phyloP scores from a whole-genome alignment of 2,113 vertebrate genomes.

The Brachyhypopomus occidentalis region DNA sequence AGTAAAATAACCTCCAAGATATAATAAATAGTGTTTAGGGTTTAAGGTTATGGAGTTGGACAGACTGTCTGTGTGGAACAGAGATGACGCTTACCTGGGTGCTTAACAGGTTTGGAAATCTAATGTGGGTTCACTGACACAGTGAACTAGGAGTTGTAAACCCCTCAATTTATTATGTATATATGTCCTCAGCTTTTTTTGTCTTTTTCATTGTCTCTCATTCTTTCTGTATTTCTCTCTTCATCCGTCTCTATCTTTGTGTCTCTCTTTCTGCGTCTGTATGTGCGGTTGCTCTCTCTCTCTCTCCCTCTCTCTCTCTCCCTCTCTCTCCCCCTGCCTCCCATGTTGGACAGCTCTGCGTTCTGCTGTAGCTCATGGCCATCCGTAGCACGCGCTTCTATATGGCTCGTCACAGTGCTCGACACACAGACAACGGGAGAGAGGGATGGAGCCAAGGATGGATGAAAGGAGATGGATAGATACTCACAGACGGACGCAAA shows the following conservation, averaged over 20 bases:
- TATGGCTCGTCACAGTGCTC: conserved; percentile 28
- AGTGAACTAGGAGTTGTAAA: background rate
- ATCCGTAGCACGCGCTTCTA: conserved; percentile 37
- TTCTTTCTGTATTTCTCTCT: background rate
- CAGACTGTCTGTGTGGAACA: background rate
- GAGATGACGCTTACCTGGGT: background rate
- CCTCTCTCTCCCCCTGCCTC: background rate
- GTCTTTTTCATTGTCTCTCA: background rate
- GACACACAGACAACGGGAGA: conserved; percentile 20
- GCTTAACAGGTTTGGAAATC: background rate
- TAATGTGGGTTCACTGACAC: background rate
- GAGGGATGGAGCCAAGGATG: background rate
- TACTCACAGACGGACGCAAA: background rate
- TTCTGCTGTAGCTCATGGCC: conserved; percentile 21
- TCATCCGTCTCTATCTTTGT: background rate
- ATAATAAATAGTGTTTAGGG: background rate
- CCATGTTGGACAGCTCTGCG: conserved; percentile 19
- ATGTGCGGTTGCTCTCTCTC: background rate
- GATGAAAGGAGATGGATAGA: conserved; percentile 3
- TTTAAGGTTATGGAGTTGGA: background rate
- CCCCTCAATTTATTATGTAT: background rate
- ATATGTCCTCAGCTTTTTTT: background rate
- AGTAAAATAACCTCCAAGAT: conserved; percentile 27
- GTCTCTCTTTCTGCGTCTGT: background rate
- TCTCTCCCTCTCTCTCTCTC: background rate